Base-by-base conservation (phyloP, 2,797 vertebrate species). In the Scleropages formosus region DNA sequence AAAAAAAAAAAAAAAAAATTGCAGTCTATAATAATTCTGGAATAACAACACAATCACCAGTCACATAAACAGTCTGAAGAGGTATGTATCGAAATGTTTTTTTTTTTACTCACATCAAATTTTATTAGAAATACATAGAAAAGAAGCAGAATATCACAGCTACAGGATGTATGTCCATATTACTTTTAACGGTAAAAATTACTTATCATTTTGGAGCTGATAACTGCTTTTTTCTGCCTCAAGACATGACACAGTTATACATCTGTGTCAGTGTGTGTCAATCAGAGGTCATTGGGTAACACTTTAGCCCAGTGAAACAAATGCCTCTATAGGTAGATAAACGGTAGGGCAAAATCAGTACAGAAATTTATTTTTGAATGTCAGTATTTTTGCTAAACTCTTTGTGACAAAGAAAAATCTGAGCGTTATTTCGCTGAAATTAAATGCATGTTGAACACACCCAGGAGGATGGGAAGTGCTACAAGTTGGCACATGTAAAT, bases 81-180 rank as follows among this genome's bases (percentile, higher is more conserved):
- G 71, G 3, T 44, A 16, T 60, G 53, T 60, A 47, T 18, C 31
- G 12, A 26, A 68, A 27, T 65, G 13, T 71, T 68, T 53, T 58
- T 16, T 71, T 68, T 53, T 58, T 16, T 46, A 68, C 20, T 67
- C 58, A 60, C 74, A 61, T 60, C 39, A 75, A 68, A 46, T 75
- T 75, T 75, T 75, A 75, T 75, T 75, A 75, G 53, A 75, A 75
- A 75, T 60, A 75, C 65, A 75, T 75, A 61, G 65, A 75, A 75
- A 75, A 75, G n/a, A 75, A 20, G 62, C 20, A 75, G 51, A 59
- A 69, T 61, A 47, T 46, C 74, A 75, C 26, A 61, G 53, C 8
- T 60, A 75, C 4, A 46, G 27, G 46, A 61, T 60, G 66, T 69
- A 39, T 13, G 27, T 6, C 13, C 22, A 7, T 3, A 8, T 61